Evolutionary conservation across 2,888 invertebrate species (phyloP).

Genomic region (Chymomyza amoena): DNA sequence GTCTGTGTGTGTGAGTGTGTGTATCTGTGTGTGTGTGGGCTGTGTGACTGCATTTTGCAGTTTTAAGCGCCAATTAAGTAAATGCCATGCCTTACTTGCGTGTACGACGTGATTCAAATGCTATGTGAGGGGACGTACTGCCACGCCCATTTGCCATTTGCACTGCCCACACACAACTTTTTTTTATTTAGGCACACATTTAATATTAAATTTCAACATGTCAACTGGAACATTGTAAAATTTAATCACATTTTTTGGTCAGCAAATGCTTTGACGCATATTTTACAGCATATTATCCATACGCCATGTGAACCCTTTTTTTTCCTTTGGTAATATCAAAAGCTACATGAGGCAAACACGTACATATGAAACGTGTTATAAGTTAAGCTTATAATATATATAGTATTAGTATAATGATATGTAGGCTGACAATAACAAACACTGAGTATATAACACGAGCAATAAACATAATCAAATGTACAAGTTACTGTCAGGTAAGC

Average conservation of each 20-base stretch:
- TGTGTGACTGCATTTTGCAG: constrained; percentile 43
- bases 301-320: neutral
- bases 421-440: constrained; percentile 14
- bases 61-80: constrained; percentile 64
- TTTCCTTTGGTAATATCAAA: neutral
- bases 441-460: constrained; percentile 28
- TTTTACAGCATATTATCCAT: neutral
- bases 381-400: neutral
- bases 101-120: neutral
- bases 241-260: constrained; percentile 1
- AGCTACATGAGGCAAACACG: neutral
- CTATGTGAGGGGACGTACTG: neutral
- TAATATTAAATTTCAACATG: neutral
- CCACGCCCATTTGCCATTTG: neutral
- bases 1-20: neutral
- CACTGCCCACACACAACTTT: neutral
- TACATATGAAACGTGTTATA: neutral
- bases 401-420: neutral
- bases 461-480: constrained; percentile 73
- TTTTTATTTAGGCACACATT: neutral
- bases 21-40: constrained; percentile 14
- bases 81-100: constrained; percentile 35
- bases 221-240: neutral
- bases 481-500: constrained; percentile 31
- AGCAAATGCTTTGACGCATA: neutral